Evolutionary conservation across 2,888 invertebrate genomes (phyloP), one percentile per base, ranked within the genome.

Genomic region (Dichetophora obliterata): DNA sequence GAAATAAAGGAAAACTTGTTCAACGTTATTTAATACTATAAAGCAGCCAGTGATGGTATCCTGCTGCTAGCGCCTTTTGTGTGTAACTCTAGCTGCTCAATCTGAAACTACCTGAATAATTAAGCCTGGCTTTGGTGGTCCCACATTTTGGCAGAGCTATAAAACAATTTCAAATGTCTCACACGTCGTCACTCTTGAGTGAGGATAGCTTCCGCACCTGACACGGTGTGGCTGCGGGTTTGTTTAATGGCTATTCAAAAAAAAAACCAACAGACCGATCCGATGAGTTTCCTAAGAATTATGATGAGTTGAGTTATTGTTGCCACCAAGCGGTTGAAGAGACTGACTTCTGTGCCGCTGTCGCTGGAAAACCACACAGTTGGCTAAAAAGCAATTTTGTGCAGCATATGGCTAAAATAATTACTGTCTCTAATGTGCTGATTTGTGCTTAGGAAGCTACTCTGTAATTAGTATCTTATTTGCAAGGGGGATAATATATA

Each of bases 91-190:
- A n/a, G 11, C 43, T 66, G n/a, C 11, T n/a, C 34, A 66, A 19
- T 9, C 66, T n/a, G 11, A 19, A 5, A 4, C 66, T 48, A 24
- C 22, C 66, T 66, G 34, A 19, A 8, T 4, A 66, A 48, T 66
- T 22, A 37, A 9, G 48, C 24, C 59, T 9, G 27, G 43, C 27
- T 68, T 50, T 68, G 9, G 27, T 50, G 22, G 37, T 66, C 66
- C 14, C 50, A 68, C 68, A 27, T 14, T 68, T 22, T 48, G 11
- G 24, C 16, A 22, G 48, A 27, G 8, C 48, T 14, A 48, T 27
- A 19, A 27, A 43, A 43, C 65, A 74, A 74, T 74, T 74, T 74
- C 52, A 65, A 74, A 74, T 74, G 63, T 74, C 74, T 74, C 63
- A 74, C 74, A 74, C 74, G 74, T 74, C 74, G 74, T 74, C 74